Percentiles rank a stretch among this genome's conserved stretches.
phyloP scores from a whole-genome alignment of 1,140 invertebrate species.

The Euura saliciscinereae region DNA sequence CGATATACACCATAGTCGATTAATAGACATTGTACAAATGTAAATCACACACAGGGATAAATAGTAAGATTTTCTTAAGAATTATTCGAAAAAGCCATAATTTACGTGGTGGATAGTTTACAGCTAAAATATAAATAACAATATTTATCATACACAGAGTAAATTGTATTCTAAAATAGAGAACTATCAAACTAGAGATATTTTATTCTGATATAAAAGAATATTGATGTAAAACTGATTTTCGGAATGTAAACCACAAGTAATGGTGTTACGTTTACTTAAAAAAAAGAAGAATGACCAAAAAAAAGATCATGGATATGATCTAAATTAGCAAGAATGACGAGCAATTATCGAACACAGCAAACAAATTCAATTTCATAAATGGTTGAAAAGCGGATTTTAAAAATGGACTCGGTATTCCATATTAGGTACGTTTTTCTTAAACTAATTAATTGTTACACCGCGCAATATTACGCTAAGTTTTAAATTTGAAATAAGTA shows the following conservation, averaged over 20 bases:
- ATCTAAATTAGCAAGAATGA: not conserved
- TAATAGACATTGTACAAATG: not conserved
- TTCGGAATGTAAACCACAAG: not conserved
- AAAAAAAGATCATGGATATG: not conserved
- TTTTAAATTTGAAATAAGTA: not conserved
- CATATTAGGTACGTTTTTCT: not conserved
- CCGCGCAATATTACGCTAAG: not conserved
- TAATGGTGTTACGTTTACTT: not conserved
- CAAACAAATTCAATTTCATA: not conserved
- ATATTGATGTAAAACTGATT: not conserved
- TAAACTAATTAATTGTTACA: not conserved
- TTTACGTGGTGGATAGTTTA: not conserved
- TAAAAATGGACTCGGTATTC: not conserved
- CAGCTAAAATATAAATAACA: not conserved
- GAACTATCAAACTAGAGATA: not conserved
- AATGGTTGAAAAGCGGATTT: not conserved
- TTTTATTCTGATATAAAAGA: not conserved
- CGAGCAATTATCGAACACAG: not conserved
- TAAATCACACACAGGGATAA: not conserved
- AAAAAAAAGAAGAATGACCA: not conserved
- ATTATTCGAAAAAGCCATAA: not conserved
- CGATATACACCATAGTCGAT: not conserved
- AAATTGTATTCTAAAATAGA: not conserved
- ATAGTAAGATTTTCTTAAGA: not conserved
- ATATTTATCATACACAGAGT: not conserved